These are phyloP conservation scores for Nephrotoma flavescens DNA, from an alignment of 2,888 invertebrate species.

Conservation along the genomic window DNA sequence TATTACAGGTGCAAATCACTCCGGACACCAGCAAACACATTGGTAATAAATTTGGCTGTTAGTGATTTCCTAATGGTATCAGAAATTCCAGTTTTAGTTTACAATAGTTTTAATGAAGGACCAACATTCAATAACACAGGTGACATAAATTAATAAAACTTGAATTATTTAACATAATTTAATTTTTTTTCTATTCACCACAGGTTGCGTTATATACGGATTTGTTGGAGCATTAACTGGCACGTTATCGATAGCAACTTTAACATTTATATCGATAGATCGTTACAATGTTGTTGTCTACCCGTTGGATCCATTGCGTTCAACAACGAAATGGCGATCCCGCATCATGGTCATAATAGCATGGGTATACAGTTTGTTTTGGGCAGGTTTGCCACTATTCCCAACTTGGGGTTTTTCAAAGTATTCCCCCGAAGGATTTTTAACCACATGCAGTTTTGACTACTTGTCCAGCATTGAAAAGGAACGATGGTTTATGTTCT, in stretches of 20 bases:
- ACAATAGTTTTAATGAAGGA: conserved; percentile 56
- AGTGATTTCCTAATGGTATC: conserved; percentile 59
- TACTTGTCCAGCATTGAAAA: conserved; percentile 51
- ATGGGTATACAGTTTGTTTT: conserved; percentile 59
- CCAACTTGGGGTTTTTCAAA: conserved; percentile 52
- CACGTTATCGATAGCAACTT: conserved; percentile 63
- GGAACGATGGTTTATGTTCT: conserved; percentile 53
- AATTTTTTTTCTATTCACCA: background rate
- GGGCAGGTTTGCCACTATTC: conserved; percentile 51
- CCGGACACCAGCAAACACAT: conserved; percentile 56
- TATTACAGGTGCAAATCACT: conserved; percentile 46
- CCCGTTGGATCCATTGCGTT: conserved; percentile 52
- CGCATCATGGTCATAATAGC: conserved; percentile 44
- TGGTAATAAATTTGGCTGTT: conserved; percentile 60
- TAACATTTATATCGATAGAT: conserved; percentile 67
- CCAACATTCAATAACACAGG: conserved; percentile 58
- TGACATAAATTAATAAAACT: conserved; percentile 23
- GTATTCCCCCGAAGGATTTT: conserved; percentile 71
- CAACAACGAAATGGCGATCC: conserved; percentile 45
- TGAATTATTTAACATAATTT: background rate
- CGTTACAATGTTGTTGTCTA: conserved; percentile 69
- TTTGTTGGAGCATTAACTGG: conserved; percentile 70
- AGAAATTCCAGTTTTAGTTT: conserved; percentile 58
- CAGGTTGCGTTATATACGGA: conserved; percentile 66
- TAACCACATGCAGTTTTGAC: conserved; percentile 76